Evolutionary conservation across 2,113 vertebrate genomes (phyloP).

Genomic region (Indicator maculatus): DNA sequence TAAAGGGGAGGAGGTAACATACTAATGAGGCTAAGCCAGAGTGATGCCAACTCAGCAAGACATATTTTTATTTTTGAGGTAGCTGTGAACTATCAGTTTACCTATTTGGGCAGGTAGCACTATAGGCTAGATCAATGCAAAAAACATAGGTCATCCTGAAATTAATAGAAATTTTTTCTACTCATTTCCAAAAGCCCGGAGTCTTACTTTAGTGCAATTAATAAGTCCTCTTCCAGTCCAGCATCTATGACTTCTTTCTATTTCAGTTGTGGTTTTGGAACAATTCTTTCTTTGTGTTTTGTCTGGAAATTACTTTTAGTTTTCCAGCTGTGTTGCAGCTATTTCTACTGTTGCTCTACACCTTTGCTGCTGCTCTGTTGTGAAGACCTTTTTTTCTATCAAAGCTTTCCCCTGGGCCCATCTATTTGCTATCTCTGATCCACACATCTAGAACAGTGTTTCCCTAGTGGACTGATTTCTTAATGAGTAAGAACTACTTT

Average conservation of each 20-base stretch:
- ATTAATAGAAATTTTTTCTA: background rate
- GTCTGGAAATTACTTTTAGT: background rate
- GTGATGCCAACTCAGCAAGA: background rate
- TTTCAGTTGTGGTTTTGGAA: background rate
- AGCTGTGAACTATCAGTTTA: background rate
- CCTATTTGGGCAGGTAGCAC: background rate
- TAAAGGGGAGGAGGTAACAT: background rate
- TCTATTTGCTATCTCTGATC: background rate
- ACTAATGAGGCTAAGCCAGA: background rate
- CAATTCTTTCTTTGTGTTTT: background rate
- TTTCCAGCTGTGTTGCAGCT: background rate
- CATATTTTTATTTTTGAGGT: background rate
- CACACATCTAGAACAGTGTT: background rate
- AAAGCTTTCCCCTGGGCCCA: background rate
- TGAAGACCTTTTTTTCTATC: background rate
- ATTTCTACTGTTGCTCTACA: background rate
- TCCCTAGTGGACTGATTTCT: background rate
- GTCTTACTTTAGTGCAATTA: background rate
- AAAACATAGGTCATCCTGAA: background rate
- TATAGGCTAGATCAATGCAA: background rate
- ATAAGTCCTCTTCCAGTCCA: background rate
- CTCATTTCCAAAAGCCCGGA: background rate
- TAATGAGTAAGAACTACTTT: background rate
- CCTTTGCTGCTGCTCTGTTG: accelerated
- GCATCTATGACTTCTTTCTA: background rate